Conservation (phyloP, 1,140 invertebrate genomes). For the Aporrectodea caliginosa region DNA sequence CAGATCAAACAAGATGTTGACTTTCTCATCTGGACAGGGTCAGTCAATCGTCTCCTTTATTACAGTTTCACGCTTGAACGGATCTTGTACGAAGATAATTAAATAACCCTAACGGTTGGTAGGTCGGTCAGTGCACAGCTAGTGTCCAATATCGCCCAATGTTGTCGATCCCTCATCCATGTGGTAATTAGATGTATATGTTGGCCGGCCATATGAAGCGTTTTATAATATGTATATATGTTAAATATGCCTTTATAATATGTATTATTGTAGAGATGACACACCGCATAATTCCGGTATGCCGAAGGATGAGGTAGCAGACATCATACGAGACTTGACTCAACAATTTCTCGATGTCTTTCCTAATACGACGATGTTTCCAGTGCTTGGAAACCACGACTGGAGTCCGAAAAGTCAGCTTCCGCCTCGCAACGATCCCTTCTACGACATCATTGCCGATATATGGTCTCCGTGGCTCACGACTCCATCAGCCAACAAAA, state of each 20-base stretch:
- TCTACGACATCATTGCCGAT: slow-evolving; percentile 14
- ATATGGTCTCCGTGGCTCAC: slow-evolving; percentile 18
- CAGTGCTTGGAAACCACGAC: slow-evolving; percentile 57
- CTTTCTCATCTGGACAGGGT: slow-evolving; percentile 93
- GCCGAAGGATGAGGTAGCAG: slow-evolving; percentile 40
- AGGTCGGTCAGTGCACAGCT: no score
- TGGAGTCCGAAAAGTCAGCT: slow-evolving; percentile 44
- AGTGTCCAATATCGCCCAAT: no score
- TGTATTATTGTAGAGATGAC: slow-evolving; percentile 49
- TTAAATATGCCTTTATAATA: background rate
- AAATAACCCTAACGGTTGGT: no score
- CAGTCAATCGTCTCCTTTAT: slow-evolving; percentile 46
- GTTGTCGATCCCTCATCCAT: no score
- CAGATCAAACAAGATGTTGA: slow-evolving; percentile 74
- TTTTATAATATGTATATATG: no score
- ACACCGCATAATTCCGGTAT: slow-evolving; percentile 47
- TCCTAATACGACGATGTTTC: slow-evolving; percentile 47
- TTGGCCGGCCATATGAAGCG: no score
- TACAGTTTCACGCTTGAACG: no score
- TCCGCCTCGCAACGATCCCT: slow-evolving; percentile 20
- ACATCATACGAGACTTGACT: slow-evolving; percentile 49
- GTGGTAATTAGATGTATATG: no score
- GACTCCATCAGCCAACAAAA: background rate
- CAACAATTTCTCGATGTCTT: slow-evolving; percentile 43
- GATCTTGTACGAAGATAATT: no score